Percentiles rank a stretch among this genome's conserved stretches.
phyloP scores from a whole-genome alignment of 2,113 vertebrate species.

The Hyperopisus bebe region DNA sequence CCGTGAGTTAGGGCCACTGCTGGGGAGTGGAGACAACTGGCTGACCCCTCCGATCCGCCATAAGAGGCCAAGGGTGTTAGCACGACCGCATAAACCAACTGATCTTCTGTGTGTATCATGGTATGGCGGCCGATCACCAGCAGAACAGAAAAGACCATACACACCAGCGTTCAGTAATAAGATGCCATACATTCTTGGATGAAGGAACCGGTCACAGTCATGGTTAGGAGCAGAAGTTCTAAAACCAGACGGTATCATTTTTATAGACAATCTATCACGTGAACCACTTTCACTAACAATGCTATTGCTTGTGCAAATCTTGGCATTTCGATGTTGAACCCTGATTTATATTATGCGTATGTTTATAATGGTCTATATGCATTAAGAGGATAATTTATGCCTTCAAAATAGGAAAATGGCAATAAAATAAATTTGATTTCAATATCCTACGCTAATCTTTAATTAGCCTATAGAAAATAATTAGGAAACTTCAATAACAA shows the following conservation, averaged over 20 bases:
- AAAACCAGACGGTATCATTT: neutral
- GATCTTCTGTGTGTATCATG: slow-evolving; percentile 50
- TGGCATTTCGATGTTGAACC: neutral
- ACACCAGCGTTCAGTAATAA: slow-evolving; percentile 22
- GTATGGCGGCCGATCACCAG: slow-evolving; percentile 52
- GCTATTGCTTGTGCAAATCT: neutral
- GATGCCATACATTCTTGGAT: neutral
- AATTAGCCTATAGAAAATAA: neutral
- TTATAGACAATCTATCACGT: neutral
- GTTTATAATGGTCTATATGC: neutral
- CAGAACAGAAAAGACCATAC: slow-evolving; percentile 28
- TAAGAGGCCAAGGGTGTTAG: slow-evolving; percentile 61
- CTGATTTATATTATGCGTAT: neutral
- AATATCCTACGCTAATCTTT: neutral
- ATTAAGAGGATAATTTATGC: neutral
- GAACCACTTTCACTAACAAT: neutral
- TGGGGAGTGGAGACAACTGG: slow-evolving; percentile 65
- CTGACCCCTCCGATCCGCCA: slow-evolving; percentile 62
- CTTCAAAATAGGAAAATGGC: neutral
- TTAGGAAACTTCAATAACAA: neutral
- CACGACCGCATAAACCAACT: slow-evolving; percentile 52
- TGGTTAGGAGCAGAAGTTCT: neutral
- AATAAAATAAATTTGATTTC: neutral
- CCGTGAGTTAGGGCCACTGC: slow-evolving; percentile 61
- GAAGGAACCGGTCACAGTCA: neutral